These are phyloP conservation scores for Chloroceryle aenea DNA, from an alignment of 2,113 vertebrate species.

Conservation along the genomic window DNA sequence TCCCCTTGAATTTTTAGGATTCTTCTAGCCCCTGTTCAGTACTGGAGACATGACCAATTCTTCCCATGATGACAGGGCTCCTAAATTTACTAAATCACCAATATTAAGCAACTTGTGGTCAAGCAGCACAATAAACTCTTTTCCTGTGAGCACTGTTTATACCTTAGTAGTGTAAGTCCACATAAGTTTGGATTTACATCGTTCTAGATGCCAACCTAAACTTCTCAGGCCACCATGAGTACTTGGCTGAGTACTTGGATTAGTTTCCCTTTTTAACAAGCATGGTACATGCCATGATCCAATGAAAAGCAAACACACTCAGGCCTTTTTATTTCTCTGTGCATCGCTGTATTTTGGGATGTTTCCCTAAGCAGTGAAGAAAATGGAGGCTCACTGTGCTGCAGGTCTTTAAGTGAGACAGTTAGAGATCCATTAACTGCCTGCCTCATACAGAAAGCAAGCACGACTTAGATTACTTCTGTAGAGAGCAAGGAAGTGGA, in stretches of 20 bases:
- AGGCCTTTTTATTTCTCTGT: background rate
- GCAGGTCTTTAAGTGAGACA: background rate
- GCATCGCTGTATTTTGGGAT: background rate
- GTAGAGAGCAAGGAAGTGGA: background rate
- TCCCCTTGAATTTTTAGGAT: background rate
- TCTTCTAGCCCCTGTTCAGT: background rate
- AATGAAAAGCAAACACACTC: background rate
- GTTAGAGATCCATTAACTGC: background rate
- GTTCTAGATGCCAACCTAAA: background rate
- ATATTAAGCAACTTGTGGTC: rapidly evolving
- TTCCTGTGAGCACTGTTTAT: background rate
- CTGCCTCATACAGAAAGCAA: background rate
- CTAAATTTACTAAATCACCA: background rate
- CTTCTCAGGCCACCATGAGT: background rate
- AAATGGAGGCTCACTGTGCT: rapidly evolving
- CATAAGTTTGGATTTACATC: background rate
- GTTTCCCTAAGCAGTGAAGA: background rate
- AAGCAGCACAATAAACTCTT: background rate
- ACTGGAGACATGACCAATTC: background rate
- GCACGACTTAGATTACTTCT: background rate
- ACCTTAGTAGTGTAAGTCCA: background rate
- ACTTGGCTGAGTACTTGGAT: background rate
- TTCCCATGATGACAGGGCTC: background rate
- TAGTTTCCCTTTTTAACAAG: background rate
- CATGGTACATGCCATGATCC: background rate